These are phyloP conservation scores for Edolisoma coerulescens DNA, from an alignment of 2,113 vertebrate species.

Conservation along the genomic window DNA sequence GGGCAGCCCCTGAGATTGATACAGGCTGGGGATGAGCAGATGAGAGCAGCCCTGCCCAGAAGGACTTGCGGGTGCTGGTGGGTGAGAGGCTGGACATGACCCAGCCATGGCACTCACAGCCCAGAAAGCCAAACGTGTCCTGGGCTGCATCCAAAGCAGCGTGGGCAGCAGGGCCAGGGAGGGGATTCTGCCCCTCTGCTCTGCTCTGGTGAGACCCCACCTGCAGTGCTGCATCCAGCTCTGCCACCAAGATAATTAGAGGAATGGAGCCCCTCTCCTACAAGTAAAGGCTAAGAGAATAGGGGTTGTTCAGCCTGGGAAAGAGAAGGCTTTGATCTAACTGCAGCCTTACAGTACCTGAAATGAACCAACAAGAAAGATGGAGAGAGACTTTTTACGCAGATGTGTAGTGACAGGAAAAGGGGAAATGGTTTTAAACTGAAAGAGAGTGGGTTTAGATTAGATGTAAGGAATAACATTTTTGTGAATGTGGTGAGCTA, in stretches of 20 bases:
- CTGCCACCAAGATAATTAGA: background rate
- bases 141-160: background rate
- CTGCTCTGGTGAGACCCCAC: background rate
- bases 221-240: background rate
- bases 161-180: background rate
- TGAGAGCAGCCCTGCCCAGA: background rate
- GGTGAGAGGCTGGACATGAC: background rate
- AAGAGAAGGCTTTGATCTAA: background rate
- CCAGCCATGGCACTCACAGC: background rate
- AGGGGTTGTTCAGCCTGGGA: background rate
- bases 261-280: background rate
- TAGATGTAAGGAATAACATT: background rate
- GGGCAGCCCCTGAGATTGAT: accelerated
- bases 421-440: background rate
- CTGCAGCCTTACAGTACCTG: background rate
- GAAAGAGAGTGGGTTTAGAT: background rate
- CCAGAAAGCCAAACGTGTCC: background rate
- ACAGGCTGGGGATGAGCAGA: no score
- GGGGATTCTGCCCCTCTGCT: background rate
- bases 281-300: background rate
- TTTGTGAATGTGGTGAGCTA: background rate
- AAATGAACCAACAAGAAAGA: background rate
- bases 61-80: background rate
- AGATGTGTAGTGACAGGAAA: background rate
- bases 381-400: background rate